Percentiles rank a stretch among this genome's conserved stretches.
phyloP scores from a whole-genome alignment of 2,888 invertebrate species.

The Trissolcus brochymenae region DNA sequence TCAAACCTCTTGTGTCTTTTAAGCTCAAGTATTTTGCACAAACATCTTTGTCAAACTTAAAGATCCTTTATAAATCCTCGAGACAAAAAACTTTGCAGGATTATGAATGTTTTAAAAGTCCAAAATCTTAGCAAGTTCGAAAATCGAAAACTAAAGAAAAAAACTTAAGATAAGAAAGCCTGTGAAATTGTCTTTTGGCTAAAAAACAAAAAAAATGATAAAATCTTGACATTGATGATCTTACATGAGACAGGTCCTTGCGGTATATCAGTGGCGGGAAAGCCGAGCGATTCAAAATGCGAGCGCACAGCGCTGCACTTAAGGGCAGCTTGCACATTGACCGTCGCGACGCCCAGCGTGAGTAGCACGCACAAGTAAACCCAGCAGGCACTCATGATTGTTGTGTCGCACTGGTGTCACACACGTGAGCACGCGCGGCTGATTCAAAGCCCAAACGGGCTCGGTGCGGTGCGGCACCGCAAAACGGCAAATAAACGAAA shows the following conservation, averaged over 20 bases:
- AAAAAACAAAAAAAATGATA: no score
- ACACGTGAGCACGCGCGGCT: slow-evolving; percentile 57
- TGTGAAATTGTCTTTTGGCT: no score
- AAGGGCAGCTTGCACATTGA: slow-evolving; percentile 65
- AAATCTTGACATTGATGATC: slow-evolving; percentile 51
- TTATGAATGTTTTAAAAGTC: no score
- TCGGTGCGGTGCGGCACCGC: slow-evolving; percentile 1
- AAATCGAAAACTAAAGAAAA: no score
- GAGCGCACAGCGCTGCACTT: slow-evolving; percentile 77
- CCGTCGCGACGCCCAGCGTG: slow-evolving; percentile 64
- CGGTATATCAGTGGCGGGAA: slow-evolving; percentile 77
- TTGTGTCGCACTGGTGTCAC: slow-evolving; percentile 30
- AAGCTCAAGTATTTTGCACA: no score
- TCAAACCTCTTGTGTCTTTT: no score
- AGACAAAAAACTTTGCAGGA: no score
- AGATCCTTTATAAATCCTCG: no score
- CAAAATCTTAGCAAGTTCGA: no score
- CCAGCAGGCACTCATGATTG: slow-evolving; percentile 63
- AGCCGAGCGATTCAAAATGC: slow-evolving; percentile 77
- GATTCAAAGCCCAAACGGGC: slow-evolving; percentile 29
- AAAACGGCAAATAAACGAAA: slow-evolving; percentile 24
- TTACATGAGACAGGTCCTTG: slow-evolving; percentile 78
- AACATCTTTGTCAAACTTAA: no score
- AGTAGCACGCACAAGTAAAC: slow-evolving; percentile 65
- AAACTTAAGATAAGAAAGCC: no score